phyloP scores from a whole-genome alignment of 2,113 vertebrate species.

The Vulpes ferrilata region DNA sequence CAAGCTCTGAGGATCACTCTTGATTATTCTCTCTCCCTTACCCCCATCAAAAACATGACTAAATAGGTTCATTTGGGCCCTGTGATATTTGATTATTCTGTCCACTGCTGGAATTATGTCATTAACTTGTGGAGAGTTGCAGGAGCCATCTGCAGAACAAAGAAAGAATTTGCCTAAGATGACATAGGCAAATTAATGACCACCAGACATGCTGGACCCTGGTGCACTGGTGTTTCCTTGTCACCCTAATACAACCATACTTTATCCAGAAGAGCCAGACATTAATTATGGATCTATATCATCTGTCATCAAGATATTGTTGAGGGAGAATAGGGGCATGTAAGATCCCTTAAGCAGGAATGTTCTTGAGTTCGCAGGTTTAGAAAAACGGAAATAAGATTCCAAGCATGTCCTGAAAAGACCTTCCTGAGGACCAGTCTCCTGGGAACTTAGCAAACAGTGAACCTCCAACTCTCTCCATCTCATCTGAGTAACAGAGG shows the following conservation, averaged over 20 bases:
- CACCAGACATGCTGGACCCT: background rate
- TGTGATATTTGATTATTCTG: background rate
- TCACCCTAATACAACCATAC: background rate
- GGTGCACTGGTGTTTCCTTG: background rate
- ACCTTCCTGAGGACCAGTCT: background rate
- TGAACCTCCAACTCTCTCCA: background rate
- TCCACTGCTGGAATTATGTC: background rate
- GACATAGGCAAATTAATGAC: background rate
- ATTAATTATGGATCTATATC: background rate
- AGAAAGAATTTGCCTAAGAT: background rate
- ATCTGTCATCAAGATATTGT: background rate
- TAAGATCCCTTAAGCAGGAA: background rate
- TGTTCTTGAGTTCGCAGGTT: background rate
- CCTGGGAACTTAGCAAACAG: background rate
- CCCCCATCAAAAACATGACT: background rate
- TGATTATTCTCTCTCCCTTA: background rate
- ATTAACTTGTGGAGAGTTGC: background rate
- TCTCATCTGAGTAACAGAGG: background rate
- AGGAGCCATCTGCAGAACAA: background rate
- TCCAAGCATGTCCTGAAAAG: conserved; percentile 41
- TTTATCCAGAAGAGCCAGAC: background rate
- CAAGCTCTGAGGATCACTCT: background rate
- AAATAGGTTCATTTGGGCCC: background rate
- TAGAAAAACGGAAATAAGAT: conserved; percentile 26
- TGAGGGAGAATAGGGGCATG: background rate